Base-by-base conservation (phyloP, 2,888 invertebrate genomes). In the Allolobophora icterica region DNA sequence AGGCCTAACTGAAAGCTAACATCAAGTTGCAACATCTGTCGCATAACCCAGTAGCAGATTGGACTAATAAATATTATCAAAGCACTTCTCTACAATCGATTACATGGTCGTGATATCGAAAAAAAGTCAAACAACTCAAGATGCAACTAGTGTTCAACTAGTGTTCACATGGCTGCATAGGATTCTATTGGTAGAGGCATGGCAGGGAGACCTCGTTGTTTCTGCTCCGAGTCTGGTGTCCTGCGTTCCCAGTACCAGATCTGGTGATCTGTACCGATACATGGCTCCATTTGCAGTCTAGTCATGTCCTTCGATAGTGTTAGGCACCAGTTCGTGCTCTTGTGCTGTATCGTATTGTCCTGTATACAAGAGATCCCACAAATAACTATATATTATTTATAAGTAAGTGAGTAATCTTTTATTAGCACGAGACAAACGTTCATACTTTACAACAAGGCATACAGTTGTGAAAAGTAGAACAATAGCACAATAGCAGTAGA, bases 191-290 rank as follows among this genome's bases (percentile, higher is more conserved):
- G 87, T 24, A 35, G 87, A 87, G 87, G 87, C 87, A 87, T 87
- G 34, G n/a, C 87, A 5, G 4, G n/a, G 21, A 87, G 87, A 34
- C 87, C 87, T 87, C 24, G 34, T 17, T 15, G 34, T 33, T 34
- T 87, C 87, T 34, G 87, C 15, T 87, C 87, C 1, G 87, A 87
- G 38, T 87, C 87, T 35, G 90, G 90, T 3, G 38, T 89, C 83
- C 90, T 95, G 58, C 94, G 92, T 91, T 94, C 94, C 95, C 95
- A 95, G 84, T 91, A 90, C 95, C 95, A 95, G 45, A 94, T 94
- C 92, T 95, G 95, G 92, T 94, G 91, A 91, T 94, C 94, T 33
- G 94, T 94, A 0, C 94, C 94, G 0, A 94, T 93, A 92, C 95
- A 95, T 8, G 93, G 89, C 71, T 94, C 94, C 95, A 95, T 95